A percentile compares a stretch with the other conserved stretches of the same genome.
phyloP scores from a whole-genome alignment of 35 echinoderm and acorn worm species.

The Holothuria glaberrima region DNA sequence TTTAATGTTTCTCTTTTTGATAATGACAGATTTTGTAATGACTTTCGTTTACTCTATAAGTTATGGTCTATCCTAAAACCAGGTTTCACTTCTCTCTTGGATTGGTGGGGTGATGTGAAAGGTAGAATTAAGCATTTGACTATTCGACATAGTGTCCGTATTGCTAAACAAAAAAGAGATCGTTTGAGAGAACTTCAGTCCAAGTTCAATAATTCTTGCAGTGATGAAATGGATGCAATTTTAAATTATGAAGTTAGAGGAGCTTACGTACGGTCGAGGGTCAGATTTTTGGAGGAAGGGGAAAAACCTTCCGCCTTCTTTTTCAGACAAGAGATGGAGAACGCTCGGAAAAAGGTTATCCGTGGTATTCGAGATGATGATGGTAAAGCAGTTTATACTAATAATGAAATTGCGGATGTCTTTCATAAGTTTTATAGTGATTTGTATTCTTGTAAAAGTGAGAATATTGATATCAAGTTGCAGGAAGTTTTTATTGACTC shows the following conservation, averaged over 20 bases:
- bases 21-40: slow-evolving; percentile 30
- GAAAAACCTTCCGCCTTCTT: slow-evolving; percentile 23
- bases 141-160: not conserved
- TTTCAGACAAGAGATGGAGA: not conserved
- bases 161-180: not conserved
- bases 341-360: slow-evolving; percentile 10
- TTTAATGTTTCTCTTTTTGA: slow-evolving; percentile 31
- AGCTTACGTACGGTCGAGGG: slow-evolving; percentile 13
- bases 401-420: slow-evolving; percentile 10
- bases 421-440: slow-evolving; percentile 42
- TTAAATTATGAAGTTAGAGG: not conserved
- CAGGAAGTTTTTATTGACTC: slow-evolving; percentile 18
- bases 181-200: not conserved
- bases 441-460: not conserved
- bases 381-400: not conserved
- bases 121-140: not conserved
- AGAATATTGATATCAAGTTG: not conserved
- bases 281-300: slow-evolving; percentile 28
- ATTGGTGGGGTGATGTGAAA: slow-evolving; percentile 52
- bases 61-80: slow-evolving; percentile 7
- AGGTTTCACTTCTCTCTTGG: not conserved
- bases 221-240: not conserved
- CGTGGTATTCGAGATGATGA: not conserved
- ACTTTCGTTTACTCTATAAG: slow-evolving; percentile 9
- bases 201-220: not conserved